A percentile compares a stretch with the other conserved stretches of the same genome.
Evolutionary conservation across 2,113 vertebrate genomes (phyloP).

Genomic region (Heterochromis multidens): DNA sequence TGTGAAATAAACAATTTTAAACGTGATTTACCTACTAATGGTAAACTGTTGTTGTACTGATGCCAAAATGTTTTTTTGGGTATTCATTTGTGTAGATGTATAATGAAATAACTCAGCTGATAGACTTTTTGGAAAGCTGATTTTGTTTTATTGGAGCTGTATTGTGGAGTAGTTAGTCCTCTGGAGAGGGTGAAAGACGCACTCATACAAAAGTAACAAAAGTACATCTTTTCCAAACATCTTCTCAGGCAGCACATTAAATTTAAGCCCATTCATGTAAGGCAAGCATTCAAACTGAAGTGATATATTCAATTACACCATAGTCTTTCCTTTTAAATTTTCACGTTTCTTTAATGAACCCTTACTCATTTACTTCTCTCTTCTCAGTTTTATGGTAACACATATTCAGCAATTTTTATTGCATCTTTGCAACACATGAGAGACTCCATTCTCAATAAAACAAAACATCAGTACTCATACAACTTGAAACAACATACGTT

Average conservation of each 20-base stretch:
- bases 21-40: not conserved
- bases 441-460: not conserved
- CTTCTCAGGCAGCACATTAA: not conserved
- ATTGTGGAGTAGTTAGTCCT: not conserved
- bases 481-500: not conserved
- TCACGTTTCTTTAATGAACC: not conserved
- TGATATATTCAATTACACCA: not conserved
- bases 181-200: not conserved
- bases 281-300: not conserved
- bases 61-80: not conserved
- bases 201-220: not conserved
- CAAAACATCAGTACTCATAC: accelerated
- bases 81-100: not conserved
- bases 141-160: not conserved
- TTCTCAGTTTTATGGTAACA: not conserved
- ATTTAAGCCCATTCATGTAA: not conserved
- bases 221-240: not conserved
- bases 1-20: not conserved
- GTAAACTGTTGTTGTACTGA: not conserved
- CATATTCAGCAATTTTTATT: not conserved
- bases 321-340: not conserved
- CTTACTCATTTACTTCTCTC: not conserved
- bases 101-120: not conserved
- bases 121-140: not conserved
- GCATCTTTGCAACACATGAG: not conserved